Percentiles rank a stretch among this genome's conserved stretches.
Conservation (phyloP, 1,140 invertebrate species). For the Drosophila asahinai region DNA sequence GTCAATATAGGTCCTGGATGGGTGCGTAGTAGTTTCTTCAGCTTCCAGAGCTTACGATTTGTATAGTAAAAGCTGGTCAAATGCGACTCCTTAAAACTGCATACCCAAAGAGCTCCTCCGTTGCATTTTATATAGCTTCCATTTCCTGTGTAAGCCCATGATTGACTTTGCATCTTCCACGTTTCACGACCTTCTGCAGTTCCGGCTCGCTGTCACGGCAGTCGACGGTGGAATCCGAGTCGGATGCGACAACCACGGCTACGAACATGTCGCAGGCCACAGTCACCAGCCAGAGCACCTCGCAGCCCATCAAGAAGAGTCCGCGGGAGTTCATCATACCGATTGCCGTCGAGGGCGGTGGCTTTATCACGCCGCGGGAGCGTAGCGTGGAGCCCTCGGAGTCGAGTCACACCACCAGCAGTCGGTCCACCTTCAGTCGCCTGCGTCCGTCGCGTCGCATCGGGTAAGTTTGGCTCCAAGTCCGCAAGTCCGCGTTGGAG, state of each 20-base stretch:
- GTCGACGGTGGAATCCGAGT: conserved; percentile 90
- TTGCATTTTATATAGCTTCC: not conserved
- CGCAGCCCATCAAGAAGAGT: conserved; percentile 93
- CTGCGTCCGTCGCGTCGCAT: conserved; percentile 75
- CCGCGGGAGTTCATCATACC: conserved; percentile 96
- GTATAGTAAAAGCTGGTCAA: not conserved
- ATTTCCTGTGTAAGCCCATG: conserved; percentile 2
- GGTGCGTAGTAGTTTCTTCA: no score
- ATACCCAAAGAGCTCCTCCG: not conserved
- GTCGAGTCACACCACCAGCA: conserved; percentile 86
- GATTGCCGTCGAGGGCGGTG: conserved; percentile 94
- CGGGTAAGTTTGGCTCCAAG: conserved; percentile 53
- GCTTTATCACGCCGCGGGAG: conserved; percentile 92
- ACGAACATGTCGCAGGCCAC: conserved; percentile 77
- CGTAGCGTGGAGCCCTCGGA: conserved; percentile 91
- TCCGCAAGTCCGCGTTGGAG: not conserved
- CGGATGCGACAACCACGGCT: conserved; percentile 86
- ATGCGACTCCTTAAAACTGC: not conserved
- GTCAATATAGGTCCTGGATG: not conserved
- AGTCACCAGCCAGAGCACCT: conserved; percentile 78
- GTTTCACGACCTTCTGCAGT: conserved; percentile 47
- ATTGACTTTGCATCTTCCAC: conserved; percentile 5
- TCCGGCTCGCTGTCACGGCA: conserved; percentile 87
- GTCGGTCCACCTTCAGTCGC: conserved; percentile 77
- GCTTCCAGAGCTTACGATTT: not conserved